Base-by-base conservation (phyloP, 2,888 invertebrate species). In the Campoletis raptor region DNA sequence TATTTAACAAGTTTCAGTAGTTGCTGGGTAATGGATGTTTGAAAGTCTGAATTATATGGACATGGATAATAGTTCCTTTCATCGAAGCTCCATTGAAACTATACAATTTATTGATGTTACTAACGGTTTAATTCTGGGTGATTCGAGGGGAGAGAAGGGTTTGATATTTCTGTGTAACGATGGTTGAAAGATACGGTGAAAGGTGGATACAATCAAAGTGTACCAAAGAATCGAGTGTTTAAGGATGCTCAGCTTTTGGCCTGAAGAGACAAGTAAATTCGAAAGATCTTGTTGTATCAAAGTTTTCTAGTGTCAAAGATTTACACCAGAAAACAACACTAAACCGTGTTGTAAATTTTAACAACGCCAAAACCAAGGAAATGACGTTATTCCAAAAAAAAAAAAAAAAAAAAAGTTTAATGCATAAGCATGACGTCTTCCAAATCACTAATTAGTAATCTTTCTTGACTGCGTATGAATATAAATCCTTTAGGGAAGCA, bases 401-500 rank as follows among this genome's bases (percentile, higher is more conserved):
- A 40, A 40, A 40, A 2, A 6, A 40, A 37, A 36, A 36, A 30
- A 10, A 18, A 52, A 21, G 2, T 6, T 8, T 18, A 37, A 61
- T 74, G 74, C 42, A 24, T 37, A 24, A 36, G 48, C 66, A 77
- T 36, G 64, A n/a, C 36, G 30, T 77, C 45, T 52, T 67, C 42
- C 15, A 21, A 5, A 8, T 48, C 12, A 48, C 36, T 48, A 24
- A 40, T 36, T 69, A 1, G 15, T 30, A 61, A 8, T 80, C 52
- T 42, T 83, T 42, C 24, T 48, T 40, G 21, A 30, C 15, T 8
- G 12, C 48, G 24, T n/a, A 61, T 18, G 42, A 18, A 61, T 57
- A 57, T 42, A 73, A 69, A 80, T 84, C 54, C 61, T 76, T 81
- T 74, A 52, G 82, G 54, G 82, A 82, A 80, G 77, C 76, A 85